phyloP scores from a whole-genome alignment of 2,797 vertebrate genomes.

The Balearica regulorum region DNA sequence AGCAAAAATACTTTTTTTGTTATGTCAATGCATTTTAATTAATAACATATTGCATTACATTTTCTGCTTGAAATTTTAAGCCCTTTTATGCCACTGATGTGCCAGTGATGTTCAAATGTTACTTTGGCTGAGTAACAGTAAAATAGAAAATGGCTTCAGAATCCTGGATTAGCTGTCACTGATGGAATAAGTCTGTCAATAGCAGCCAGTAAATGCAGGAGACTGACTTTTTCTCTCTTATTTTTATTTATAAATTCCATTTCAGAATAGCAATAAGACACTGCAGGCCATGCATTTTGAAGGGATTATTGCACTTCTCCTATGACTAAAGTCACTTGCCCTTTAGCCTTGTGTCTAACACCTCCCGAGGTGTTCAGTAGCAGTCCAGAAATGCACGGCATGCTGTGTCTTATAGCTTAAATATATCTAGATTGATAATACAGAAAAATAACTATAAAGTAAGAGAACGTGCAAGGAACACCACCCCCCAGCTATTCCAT shows the following conservation, averaged over 20 bases:
- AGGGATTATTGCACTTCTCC: conserved; percentile 47
- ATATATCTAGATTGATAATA: conserved; percentile 25
- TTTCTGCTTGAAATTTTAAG: conserved; percentile 22
- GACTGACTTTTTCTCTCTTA: conserved; percentile 41
- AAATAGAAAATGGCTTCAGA: conserved; percentile 18
- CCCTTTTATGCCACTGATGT: background rate
- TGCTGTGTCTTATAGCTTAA: conserved; percentile 31
- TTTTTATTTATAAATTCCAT: conserved; percentile 69
- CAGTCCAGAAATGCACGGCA: conserved; percentile 25
- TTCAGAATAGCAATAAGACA: conserved; percentile 59
- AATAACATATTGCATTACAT: background rate
- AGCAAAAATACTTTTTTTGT: background rate
- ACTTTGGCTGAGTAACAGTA: conserved; percentile 24
- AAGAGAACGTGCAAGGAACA: background rate
- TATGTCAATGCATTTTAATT: conserved; percentile 8
- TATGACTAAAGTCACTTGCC: conserved; percentile 47
- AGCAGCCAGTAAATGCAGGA: background rate
- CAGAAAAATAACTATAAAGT: conserved; percentile 4
- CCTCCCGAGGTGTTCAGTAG: conserved; percentile 20
- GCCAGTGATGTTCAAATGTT: conserved; percentile 15
- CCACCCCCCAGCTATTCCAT: background rate
- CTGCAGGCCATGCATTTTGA: conserved; percentile 33
- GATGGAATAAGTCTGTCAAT: conserved; percentile 29
- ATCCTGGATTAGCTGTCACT: conserved; percentile 27
- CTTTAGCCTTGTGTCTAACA: conserved; percentile 33